Conservation (phyloP, 1,140 invertebrate genomes). For the Calycopis cecrops region DNA sequence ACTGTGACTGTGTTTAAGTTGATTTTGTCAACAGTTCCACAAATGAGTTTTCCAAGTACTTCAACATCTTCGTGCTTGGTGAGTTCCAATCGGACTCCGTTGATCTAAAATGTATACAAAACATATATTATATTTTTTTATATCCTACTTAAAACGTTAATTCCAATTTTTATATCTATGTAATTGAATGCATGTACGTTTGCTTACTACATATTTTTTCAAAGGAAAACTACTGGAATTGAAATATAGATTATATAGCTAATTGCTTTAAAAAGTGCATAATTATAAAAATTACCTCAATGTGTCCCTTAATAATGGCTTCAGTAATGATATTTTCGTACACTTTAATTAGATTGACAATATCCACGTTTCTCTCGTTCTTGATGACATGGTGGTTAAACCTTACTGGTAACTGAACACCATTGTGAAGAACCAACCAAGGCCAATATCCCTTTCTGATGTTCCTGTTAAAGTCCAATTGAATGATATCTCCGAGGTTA, state of each 20-base stretch:
- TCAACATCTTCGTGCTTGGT: conserved; percentile 53
- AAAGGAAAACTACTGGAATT: too few species aligned
- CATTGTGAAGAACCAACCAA: conserved; percentile 77
- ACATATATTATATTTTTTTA: background rate
- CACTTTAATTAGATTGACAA: conserved; percentile 67
- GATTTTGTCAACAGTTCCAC: conserved; percentile 43
- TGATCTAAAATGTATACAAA: conserved; percentile 38
- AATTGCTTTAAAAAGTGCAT: too few species aligned
- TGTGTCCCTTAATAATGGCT: conserved; percentile 79
- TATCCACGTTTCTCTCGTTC: conserved; percentile 66
- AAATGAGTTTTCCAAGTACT: conserved; percentile 54
- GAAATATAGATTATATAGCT: too few species aligned
- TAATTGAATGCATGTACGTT: too few species aligned
- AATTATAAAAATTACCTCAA: too few species aligned
- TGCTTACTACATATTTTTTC: too few species aligned
- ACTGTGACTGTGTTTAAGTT: conserved; percentile 27
- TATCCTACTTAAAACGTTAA: too few species aligned
- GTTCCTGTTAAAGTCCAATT: conserved; percentile 68
- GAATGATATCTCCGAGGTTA: conserved; percentile 74
- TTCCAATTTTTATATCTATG: too few species aligned
- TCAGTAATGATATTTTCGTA: conserved; percentile 78
- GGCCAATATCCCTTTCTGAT: conserved; percentile 78
- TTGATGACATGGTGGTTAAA: conserved; percentile 75
- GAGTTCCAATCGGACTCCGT: conserved; percentile 48
- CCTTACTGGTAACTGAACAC: conserved; percentile 78